phyloP scores from a whole-genome alignment of 2,113 vertebrate genomes.

The Elephantulus edwardii region DNA sequence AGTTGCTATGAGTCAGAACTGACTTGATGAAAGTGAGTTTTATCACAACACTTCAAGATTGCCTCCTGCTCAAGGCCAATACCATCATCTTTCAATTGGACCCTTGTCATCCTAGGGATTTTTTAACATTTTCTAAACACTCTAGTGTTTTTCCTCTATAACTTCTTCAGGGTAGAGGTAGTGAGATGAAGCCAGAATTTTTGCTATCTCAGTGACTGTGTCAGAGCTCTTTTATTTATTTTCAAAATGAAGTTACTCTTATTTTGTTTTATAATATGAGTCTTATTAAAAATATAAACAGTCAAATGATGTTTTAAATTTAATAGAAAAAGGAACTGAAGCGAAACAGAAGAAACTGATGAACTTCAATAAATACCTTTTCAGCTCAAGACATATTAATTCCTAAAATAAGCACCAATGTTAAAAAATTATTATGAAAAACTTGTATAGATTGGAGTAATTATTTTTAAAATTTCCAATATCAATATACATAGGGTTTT shows the following conservation, averaged over 20 bases:
- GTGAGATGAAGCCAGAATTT: background rate
- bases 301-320: conserved; percentile 23
- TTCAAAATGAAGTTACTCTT: background rate
- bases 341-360: background rate
- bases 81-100: background rate
- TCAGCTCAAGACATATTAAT: background rate
- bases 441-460: background rate
- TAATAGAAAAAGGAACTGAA: background rate
- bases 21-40: too few species aligned
- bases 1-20: too few species aligned
- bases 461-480: conserved; percentile 42
- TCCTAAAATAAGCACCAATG: background rate
- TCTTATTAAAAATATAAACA: background rate
- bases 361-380: conserved; percentile 12
- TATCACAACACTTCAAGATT: too few species aligned
- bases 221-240: background rate
- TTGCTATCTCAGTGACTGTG: background rate
- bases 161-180: background rate
- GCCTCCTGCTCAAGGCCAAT: background rate
- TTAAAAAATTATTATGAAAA: conserved; percentile 46
- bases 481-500: too few species aligned
- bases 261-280: background rate
- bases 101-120: background rate
- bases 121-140: background rate
- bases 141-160: background rate